Percentiles rank a stretch among this genome's conserved stretches.
These are phyloP conservation scores for Rhea americana DNA, from an alignment of 2,113 vertebrate species.

Conservation along the genomic window DNA sequence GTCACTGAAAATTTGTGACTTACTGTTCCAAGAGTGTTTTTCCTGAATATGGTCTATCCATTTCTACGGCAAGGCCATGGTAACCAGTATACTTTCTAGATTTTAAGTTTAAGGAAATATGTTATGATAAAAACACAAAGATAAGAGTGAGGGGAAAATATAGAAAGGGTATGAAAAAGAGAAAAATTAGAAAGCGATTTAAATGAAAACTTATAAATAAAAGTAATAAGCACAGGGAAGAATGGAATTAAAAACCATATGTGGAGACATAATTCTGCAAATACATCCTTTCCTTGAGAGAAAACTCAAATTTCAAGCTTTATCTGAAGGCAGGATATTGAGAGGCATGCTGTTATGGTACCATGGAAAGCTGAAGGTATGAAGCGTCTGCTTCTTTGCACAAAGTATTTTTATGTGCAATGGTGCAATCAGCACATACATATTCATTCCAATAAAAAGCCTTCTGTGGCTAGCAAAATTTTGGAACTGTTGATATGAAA, in stretches of 20 bases:
- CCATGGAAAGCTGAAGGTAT: neutral
- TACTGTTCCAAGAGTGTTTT: neutral
- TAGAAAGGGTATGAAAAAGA: neutral
- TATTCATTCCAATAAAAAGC: no score
- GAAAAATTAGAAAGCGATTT: neutral
- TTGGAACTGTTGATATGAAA: neutral
- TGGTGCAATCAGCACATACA: no score
- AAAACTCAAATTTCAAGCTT: neutral
- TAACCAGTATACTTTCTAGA: neutral
- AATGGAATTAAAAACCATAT: neutral
- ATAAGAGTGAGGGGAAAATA: neutral
- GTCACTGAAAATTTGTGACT: neutral
- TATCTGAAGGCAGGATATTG: neutral
- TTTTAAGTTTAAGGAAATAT: neutral
- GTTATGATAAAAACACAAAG: neutral
- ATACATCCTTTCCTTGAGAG: neutral
- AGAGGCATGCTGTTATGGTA: neutral
- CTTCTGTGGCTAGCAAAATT: neutral
- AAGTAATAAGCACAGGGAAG: neutral
- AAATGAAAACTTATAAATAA: fast-evolving
- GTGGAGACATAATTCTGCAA: neutral
- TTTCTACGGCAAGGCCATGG: neutral
- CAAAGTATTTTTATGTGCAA: fast-evolving
- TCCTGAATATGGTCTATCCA: neutral
- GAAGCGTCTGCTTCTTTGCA: neutral